A percentile compares a stretch with the other conserved stretches of the same genome.
phyloP scores from a whole-genome alignment of 2,113 vertebrate species.

The Miniopterus natalensis region DNA sequence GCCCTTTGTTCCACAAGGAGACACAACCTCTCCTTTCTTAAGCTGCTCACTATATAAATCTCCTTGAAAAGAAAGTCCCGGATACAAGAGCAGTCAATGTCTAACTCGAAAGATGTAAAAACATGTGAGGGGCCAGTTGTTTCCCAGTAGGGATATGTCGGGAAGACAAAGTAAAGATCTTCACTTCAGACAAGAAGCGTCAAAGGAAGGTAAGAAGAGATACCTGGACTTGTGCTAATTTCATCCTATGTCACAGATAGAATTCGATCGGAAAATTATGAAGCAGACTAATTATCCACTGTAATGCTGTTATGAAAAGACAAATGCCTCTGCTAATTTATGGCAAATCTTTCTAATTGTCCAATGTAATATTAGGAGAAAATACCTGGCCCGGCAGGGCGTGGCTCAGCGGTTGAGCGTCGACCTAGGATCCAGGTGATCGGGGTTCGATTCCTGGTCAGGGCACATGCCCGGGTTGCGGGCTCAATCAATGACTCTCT shows the following conservation, averaged over 20 bases:
- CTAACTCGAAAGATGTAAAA: background rate
- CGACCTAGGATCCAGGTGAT: too few species aligned
- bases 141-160: background rate
- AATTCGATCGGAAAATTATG: background rate
- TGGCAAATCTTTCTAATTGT: background rate
- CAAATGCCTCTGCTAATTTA: background rate
- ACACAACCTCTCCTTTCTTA: background rate
- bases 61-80: background rate
- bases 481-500: too few species aligned
- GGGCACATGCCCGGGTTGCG: too few species aligned
- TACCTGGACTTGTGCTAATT: background rate
- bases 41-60: background rate
- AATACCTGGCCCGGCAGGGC: background rate
- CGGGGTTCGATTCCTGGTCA: too few species aligned
- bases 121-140: background rate
- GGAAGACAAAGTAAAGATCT: background rate
- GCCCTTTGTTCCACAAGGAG: background rate
- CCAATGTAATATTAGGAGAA: background rate
- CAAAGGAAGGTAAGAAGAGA: background rate
- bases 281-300: background rate
- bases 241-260: background rate
- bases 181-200: background rate
- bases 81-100: background rate
- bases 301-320: background rate
- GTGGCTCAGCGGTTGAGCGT: too few species aligned